Percentiles rank a stretch among this genome's conserved stretches.
Conservation (phyloP, 2,797 vertebrate species). For the Loris lydekkerianus region DNA sequence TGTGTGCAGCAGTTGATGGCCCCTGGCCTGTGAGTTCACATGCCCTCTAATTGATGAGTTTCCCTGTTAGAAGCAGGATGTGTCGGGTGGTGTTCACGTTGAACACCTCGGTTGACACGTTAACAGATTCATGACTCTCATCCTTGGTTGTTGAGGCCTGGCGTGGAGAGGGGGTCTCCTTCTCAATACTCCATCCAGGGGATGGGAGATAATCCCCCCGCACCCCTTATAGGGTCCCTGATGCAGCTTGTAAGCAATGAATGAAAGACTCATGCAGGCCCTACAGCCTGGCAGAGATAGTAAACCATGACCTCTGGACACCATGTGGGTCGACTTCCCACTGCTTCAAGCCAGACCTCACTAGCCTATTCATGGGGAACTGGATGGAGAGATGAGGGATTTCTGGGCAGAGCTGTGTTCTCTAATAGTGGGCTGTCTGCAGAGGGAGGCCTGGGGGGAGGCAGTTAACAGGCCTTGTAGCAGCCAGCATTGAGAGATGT, state of each 20-base stretch:
- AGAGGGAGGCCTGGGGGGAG: neutral
- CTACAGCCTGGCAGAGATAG: slow-evolving; percentile 82
- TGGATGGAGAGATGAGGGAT: slow-evolving; percentile 77
- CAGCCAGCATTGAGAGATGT: slow-evolving; percentile 7
- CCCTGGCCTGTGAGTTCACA: fast-evolving
- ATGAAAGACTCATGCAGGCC: slow-evolving; percentile 80
- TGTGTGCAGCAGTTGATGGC: fast-evolving
- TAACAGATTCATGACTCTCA: slow-evolving; percentile 63
- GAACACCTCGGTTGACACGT: slow-evolving; percentile 54
- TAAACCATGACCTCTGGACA: slow-evolving; percentile 82
- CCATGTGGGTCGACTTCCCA: slow-evolving; percentile 83
- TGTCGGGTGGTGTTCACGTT: slow-evolving; percentile 29
- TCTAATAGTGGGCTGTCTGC: slow-evolving; percentile 70
- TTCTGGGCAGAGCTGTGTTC: slow-evolving; percentile 77
- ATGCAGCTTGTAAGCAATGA: slow-evolving; percentile 79
- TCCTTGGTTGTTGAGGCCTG: slow-evolving; percentile 75
- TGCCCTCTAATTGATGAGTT: neutral
- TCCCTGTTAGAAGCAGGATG: fast-evolving
- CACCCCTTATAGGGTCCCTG: slow-evolving; percentile 65
- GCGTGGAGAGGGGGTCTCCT: slow-evolving; percentile 72
- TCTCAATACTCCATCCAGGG: slow-evolving; percentile 57
- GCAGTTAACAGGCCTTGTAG: slow-evolving; percentile 51
- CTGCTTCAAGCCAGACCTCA: slow-evolving; percentile 82
- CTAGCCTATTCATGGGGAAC: slow-evolving; percentile 76
- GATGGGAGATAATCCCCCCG: slow-evolving; percentile 76